Evolutionary conservation across 2,113 vertebrate genomes (phyloP).

Genomic region (Platysternon megacephalum): DNA sequence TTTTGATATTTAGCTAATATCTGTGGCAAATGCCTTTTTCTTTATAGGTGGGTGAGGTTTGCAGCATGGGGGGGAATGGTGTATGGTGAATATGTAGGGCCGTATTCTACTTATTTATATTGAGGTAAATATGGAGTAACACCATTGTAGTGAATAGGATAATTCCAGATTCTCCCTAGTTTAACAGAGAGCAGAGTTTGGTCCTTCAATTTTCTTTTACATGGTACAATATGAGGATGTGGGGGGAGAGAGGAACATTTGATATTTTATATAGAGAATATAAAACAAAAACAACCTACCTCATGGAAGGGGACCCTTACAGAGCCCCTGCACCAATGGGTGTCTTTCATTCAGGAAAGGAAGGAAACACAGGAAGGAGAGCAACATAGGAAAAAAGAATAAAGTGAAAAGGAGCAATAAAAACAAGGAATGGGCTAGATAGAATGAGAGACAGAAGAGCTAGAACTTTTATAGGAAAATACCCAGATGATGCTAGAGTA

Average conservation of each 20-base stretch:
- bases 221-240: neutral
- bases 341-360: neutral
- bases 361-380: neutral
- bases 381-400: neutral
- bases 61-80: neutral
- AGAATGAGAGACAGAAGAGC: neutral
- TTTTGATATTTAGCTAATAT: constrained; percentile 42
- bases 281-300: neutral
- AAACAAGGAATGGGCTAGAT: neutral
- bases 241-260: neutral
- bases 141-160: neutral
- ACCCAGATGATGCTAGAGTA: neutral
- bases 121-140: neutral
- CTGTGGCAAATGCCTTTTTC: neutral
- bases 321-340: neutral
- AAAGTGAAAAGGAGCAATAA: neutral
- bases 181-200: neutral
- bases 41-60: constrained; percentile 38
- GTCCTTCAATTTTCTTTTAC: neutral
- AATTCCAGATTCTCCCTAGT: neutral
- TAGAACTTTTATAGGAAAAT: neutral
- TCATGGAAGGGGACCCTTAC: neutral
- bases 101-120: neutral
- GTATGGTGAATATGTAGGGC: neutral
- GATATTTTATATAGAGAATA: too few relatives aligned